These are phyloP conservation scores for Blennius ocellaris DNA, from an alignment of 2,113 vertebrate genomes.

Conservation along the genomic window DNA sequence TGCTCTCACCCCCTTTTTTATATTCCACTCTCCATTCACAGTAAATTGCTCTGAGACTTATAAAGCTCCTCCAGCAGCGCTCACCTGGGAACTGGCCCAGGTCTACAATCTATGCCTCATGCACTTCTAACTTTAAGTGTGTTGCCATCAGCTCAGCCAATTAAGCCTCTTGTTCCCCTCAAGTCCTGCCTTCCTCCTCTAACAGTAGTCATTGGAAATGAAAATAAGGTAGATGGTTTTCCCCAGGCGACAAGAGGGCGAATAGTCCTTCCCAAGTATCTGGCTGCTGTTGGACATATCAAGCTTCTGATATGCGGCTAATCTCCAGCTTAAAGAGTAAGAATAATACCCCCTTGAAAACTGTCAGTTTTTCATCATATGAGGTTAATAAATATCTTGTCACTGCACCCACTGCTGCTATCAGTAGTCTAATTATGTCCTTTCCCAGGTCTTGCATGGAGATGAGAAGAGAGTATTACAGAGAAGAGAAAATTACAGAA, in stretches of 20 bases:
- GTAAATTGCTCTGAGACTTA: constrained; percentile 85
- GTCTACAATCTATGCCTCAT: constrained; percentile 79
- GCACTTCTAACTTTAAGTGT: constrained; percentile 79
- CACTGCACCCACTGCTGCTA: constrained; percentile 17
- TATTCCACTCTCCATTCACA: constrained; percentile 72
- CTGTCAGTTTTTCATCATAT: constrained; percentile 30
- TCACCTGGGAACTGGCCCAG: constrained; percentile 79
- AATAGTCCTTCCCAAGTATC: constrained; percentile 33
- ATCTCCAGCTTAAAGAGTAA: constrained; percentile 44
- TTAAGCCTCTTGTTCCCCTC: constrained; percentile 76
- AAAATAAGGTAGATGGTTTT: constrained; percentile 66
- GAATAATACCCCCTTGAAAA: constrained; percentile 30
- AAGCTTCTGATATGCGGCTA: constrained; percentile 46
- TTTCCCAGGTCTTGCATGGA: constrained; percentile 33
- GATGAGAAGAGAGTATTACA: constrained; percentile 27
- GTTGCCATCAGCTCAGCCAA: constrained; percentile 81
- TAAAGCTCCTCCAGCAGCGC: constrained; percentile 72
- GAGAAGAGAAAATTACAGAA: constrained; percentile 34
- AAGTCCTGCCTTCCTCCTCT: constrained; percentile 57
- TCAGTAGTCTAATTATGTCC: constrained; percentile 54
- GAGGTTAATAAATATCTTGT: constrained; percentile 43
- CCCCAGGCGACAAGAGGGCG: constrained; percentile 23
- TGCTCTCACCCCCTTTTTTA: constrained; percentile 38
- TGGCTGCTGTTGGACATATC: constrained; percentile 42
- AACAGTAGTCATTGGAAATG: constrained; percentile 69